Evolutionary conservation across 2,888 invertebrate species (phyloP), one percentile per base, ranked within the genome.

Genomic region (Drosophila villosipedis): DNA sequence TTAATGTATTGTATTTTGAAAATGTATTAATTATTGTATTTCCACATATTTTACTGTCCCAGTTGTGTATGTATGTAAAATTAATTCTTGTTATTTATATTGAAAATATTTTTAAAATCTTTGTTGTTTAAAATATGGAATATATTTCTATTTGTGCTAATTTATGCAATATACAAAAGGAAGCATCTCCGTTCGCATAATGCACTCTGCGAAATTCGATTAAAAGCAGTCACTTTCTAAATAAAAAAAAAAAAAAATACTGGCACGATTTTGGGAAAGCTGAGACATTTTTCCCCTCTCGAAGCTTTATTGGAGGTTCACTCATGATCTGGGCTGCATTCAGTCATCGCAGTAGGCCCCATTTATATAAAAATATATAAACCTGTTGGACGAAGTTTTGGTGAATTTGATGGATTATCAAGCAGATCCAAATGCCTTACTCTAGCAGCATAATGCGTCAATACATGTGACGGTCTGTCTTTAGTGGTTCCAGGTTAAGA

Each of bases 401-500:
- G 39, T 9, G 4, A 39, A n/a, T 5, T 5, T 35, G 0, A 5
- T 35, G 35, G 35, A 35, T 14, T 12, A 35, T 35, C 35, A 35
- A 16, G 19, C n/a, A 39, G 39, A 41, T n/a, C 39, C 39, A n/a
- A 41, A 9, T 41, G 19, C 7, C 1, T 19, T 19, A 39, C 9
- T 19, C 3, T 9, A 19, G 7, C 9, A 9, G 1, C 2, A 9
- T 19, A 9, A 19, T n/a, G n/a, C 2, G n/a, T 0, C 2, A 19
- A n/a, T 10, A 10, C 0, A 41, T 10, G 41, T n/a, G n/a, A 10
- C 2, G n/a, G 5, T 0, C 10, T 10, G 2, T 5, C 41, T 5
- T 39, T 3, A 19, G 9, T 39, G 7, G 39, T 1, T 39, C 3
- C 7, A 7, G 19, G 3, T 19, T 3, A 39, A 19, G 19, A 0